Evolutionary conservation across 2,113 vertebrate genomes (phyloP), one percentile per base, ranked within the genome.

Genomic region (Pseudolaguvia tuberculata): DNA sequence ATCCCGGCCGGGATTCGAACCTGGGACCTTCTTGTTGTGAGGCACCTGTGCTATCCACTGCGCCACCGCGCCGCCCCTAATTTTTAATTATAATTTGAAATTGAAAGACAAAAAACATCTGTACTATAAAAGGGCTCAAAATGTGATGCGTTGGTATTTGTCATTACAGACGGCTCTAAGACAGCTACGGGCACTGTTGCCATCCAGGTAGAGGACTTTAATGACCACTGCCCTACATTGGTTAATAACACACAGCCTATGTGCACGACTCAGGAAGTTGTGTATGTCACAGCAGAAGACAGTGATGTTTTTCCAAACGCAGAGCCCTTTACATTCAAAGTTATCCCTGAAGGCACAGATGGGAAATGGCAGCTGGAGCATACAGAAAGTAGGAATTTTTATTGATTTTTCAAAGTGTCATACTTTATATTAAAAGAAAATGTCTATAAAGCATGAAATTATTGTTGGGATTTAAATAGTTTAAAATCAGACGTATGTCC

Each of bases 211-310:
- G 77, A 87, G 72, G 94, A 98, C 84, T 83, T 83, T 45, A 99
- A 98, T 78, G 94, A 98, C 87, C 90, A 97, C 70, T 98, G 96
- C 77, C 97, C 97, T 2, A 75, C 50, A 6, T 83, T 98, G 76
- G 84, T 84, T 12, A 87, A 88, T 23, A 59, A 81, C 0, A 11
- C 80, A 1, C 84, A 81, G 59, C 88, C 42, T 0, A 29, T 96
- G 27, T 99, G 96, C 61, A 85, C 86, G 6, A 58, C 88, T 0
- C 21, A 66, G 3, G 73, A 84, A 0, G 82, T 82, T 1, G 56
- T 96, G 61, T 84, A 91, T 3, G 87, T 95, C 63, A 94, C 80
- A 0, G 96, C 94, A 1, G 0, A 1, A 13, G 96, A 99, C 82
- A 53, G 79, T 29, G 96, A 98, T n/a, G 35, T 45, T 0, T 72